phyloP scores from a whole-genome alignment of 2,113 vertebrate genomes.

The Raja brachyura region DNA sequence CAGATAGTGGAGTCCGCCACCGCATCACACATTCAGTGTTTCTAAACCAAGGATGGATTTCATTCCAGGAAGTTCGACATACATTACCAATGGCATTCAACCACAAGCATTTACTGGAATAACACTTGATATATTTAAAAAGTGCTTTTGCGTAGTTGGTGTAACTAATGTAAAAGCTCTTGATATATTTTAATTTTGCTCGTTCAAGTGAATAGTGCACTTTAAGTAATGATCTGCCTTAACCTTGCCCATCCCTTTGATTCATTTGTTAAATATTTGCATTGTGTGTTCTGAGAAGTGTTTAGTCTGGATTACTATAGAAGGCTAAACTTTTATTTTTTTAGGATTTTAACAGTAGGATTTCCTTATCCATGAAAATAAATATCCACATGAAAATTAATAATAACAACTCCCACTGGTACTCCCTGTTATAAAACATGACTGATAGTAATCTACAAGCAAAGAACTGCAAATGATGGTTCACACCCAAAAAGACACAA shows the following conservation, averaged over 20 bases:
- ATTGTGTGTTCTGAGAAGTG: neutral
- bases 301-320: neutral
- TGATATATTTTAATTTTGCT: neutral
- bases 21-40: too few relatives aligned
- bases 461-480: too few relatives aligned
- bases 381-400: neutral
- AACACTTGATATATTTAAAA: neutral
- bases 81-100: neutral
- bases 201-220: neutral
- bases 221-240: neutral
- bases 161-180: neutral
- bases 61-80: too few relatives aligned
- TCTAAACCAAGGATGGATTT: too few relatives aligned
- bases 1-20: too few relatives aligned
- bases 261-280: neutral
- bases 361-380: neutral
- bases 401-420: too few relatives aligned
- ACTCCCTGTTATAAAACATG: neutral
- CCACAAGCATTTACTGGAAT: neutral
- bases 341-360: neutral
- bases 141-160: neutral
- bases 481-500: too few relatives aligned
- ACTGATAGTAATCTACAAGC: neutral
- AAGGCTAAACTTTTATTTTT: neutral
- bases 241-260: neutral